Evolutionary conservation across 2,113 vertebrate genomes (phyloP).

Genomic region (Tragelaphus buxtoni): DNA sequence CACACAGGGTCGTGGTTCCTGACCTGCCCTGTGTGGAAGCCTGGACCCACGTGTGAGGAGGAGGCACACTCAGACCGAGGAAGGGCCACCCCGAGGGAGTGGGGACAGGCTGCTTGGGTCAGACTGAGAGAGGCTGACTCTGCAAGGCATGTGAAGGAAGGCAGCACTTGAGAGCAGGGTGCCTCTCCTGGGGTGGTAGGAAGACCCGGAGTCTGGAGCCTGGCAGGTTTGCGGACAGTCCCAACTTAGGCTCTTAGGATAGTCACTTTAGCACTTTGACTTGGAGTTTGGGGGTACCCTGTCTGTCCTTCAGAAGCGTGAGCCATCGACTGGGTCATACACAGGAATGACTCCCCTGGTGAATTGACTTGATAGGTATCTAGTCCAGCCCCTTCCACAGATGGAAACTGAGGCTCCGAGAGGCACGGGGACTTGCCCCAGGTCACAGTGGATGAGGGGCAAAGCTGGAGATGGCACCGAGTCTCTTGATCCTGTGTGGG

Average conservation of each 20-base stretch:
- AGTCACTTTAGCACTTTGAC: neutral
- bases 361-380: neutral
- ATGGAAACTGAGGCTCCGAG: neutral
- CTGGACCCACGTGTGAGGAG: neutral
- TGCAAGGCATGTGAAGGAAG: neutral
- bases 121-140: neutral
- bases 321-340: neutral
- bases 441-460: neutral
- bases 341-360: neutral
- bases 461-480: neutral
- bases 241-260: too few species aligned
- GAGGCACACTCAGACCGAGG: neutral
- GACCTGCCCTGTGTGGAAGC: neutral
- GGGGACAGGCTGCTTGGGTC: neutral
- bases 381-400: neutral
- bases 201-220: neutral
- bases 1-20: neutral
- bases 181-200: neutral
- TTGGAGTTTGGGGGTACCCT: neutral
- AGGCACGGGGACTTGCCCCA: neutral
- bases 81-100: too few species aligned
- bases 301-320: neutral
- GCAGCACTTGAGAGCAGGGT: fast-evolving
- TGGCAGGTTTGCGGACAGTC: neutral
- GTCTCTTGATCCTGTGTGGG: neutral